Conservation (phyloP, 2,888 invertebrate genomes). For the Eilema caniola region DNA sequence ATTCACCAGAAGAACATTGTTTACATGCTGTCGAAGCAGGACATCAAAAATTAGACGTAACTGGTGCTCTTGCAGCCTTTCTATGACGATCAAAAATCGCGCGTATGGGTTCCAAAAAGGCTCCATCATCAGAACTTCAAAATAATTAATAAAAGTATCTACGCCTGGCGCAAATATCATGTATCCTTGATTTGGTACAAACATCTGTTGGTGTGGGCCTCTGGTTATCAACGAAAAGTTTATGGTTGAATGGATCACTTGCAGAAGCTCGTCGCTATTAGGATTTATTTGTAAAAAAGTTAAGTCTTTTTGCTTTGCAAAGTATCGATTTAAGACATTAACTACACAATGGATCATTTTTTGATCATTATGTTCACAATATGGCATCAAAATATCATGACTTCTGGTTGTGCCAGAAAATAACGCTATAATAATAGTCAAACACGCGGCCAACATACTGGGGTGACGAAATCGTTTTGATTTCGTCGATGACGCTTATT, state of each 20-base stretch:
- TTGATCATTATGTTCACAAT: not conserved
- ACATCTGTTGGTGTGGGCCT: conserved; percentile 19
- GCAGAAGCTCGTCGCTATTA: conserved; percentile 26
- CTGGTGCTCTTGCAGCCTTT: conserved; percentile 35
- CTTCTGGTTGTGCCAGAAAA: not conserved
- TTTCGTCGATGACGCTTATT: not conserved
- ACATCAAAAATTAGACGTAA: conserved; percentile 58
- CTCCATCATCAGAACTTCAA: conserved; percentile 47
- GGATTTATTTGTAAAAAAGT: conserved; percentile 35
- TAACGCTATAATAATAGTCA: not conserved
- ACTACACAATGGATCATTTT: conserved; percentile 25
- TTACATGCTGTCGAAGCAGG: conserved; percentile 55
- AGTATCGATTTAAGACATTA: conserved; percentile 30
- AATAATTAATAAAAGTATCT: conserved; percentile 5
- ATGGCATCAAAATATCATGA: not conserved
- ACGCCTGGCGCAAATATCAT: not conserved
- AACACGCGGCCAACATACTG: not conserved
- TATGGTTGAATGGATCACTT: conserved; percentile 25
- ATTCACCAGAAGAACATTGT: conserved; percentile 59
- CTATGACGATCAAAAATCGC: conserved; percentile 58
- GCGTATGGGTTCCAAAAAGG: conserved; percentile 62
- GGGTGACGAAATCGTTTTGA: conserved; percentile 10
- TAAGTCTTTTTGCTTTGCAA: conserved; percentile 26
- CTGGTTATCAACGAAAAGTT: conserved; percentile 26
- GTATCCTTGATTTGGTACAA: conserved; percentile 40